Evolutionary conservation across 2,888 invertebrate genomes (phyloP).

Genomic region (Hirtodrosophila trivittata): DNA sequence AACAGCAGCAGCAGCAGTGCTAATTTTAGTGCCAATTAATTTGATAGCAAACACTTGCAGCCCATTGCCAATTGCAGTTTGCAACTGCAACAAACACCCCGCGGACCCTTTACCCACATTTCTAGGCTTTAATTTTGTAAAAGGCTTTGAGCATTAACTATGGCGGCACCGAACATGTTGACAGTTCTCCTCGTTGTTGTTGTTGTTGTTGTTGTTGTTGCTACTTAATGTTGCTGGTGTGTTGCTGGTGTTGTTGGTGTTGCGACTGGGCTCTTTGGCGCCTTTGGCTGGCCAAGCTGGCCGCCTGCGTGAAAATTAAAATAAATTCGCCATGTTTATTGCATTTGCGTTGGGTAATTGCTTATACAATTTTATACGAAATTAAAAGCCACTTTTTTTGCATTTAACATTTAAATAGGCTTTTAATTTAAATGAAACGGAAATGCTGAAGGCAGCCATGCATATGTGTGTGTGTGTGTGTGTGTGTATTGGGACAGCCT

Average conservation of each 20-base stretch:
- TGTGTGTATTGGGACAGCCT: slow-evolving; percentile 29
- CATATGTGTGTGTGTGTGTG: slow-evolving; percentile 1
- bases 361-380: slow-evolving; percentile 75
- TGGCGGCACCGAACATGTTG: slow-evolving; percentile 33
- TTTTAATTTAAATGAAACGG: slow-evolving; percentile 67
- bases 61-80: slow-evolving; percentile 56
- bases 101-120: slow-evolving; percentile 2
- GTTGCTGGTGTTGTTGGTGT: slow-evolving; percentile 15
- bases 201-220: background rate
- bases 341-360: slow-evolving; percentile 73
- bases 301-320: slow-evolving; percentile 61
- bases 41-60: slow-evolving; percentile 75
- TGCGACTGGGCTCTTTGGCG: slow-evolving; percentile 30
- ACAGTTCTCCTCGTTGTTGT: slow-evolving; percentile 43
- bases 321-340: slow-evolving; percentile 75
- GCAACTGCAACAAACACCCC: slow-evolving; percentile 32
- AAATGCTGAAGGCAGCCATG: slow-evolving; percentile 47
- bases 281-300: slow-evolving; percentile 37
- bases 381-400: slow-evolving; percentile 69
- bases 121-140: slow-evolving; percentile 69
- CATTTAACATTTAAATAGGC: slow-evolving; percentile 72
- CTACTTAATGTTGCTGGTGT: background rate
- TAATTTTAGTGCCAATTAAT: slow-evolving; percentile 79
- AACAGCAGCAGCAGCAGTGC: slow-evolving; percentile 41
- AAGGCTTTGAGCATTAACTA: slow-evolving; percentile 67